These are phyloP conservation scores for Emydocephalus ijimae DNA, from an alignment of 2,113 vertebrate genomes.

Conservation along the genomic window DNA sequence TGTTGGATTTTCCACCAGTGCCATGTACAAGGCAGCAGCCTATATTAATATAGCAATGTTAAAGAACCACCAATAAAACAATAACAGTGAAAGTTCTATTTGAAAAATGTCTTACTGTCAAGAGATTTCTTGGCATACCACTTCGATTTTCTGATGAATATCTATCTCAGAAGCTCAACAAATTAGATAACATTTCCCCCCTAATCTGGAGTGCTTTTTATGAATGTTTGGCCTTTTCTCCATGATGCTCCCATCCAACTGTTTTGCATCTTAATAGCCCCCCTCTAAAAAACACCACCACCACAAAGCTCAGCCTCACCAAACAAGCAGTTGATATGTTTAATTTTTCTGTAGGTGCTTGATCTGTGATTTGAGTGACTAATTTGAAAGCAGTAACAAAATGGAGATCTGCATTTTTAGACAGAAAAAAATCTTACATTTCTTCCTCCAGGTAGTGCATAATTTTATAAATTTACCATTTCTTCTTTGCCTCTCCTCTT, in stretches of 20 bases:
- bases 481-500: neutral
- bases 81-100: neutral
- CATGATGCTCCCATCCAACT: conserved; percentile 9
- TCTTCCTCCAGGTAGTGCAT: neutral
- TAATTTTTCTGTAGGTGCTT: neutral
- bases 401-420: neutral
- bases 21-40: conserved; percentile 14
- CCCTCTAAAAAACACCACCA: neutral
- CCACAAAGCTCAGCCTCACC: neutral
- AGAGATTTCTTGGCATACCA: conserved; percentile 14
- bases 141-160: conserved; percentile 34
- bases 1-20: neutral
- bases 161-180: conserved; percentile 2
- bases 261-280: neutral
- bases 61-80: neutral
- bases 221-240: conserved; percentile 29
- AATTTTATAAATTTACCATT: neutral
- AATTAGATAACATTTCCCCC: conserved; percentile 20
- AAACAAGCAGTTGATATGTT: neutral
- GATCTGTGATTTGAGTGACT: neutral
- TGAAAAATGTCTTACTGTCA: conserved; percentile 22
- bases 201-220: conserved; percentile 31
- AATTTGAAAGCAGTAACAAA: neutral
- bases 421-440: neutral
- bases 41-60: conserved; percentile 4